A percentile compares a stretch with the other conserved stretches of the same genome.
phyloP scores from a whole-genome alignment of 2,888 invertebrate genomes.

The Tinea semifulvella region DNA sequence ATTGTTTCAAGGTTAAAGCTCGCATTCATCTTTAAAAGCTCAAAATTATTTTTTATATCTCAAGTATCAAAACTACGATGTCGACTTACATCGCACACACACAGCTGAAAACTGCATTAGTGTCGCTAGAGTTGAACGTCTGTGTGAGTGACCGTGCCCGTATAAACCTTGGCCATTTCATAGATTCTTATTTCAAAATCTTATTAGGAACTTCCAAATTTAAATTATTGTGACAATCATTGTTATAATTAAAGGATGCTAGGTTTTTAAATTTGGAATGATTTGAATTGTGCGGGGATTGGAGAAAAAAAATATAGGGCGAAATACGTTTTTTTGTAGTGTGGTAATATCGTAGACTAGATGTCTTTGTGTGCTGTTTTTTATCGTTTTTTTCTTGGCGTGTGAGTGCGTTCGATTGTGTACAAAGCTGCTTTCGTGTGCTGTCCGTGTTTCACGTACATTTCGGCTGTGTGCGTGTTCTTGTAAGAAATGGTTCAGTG shows the following conservation, averaged over 20 bases:
- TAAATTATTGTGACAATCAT: no score
- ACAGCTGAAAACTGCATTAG: conserved; percentile 47
- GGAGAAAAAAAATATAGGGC: no score
- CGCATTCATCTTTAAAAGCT: background rate
- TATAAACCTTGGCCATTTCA: conserved; percentile 57
- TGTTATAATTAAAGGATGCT: no score
- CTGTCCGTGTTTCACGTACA: conserved; percentile 26
- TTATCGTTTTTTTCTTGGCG: conserved; percentile 63
- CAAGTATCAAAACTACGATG: conserved; percentile 35
- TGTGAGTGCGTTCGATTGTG: conserved; percentile 64
- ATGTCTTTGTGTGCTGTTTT: conserved; percentile 47
- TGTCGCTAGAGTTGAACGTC: conserved; percentile 27
- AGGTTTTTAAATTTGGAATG: no score
- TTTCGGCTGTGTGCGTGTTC: conserved; percentile 29
- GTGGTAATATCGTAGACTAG: conserved; percentile 8
- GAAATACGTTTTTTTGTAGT: no score
- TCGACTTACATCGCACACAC: conserved; percentile 33
- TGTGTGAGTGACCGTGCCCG: conserved; percentile 50
- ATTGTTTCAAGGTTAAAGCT: no score
- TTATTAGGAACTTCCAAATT: conserved; percentile 3
- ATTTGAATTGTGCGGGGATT: no score
- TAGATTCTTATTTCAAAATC: conserved; percentile 34
- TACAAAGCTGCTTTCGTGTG: conserved; percentile 29
- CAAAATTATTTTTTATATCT: conserved; percentile 17
- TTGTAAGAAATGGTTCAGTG: conserved; percentile 63